Evolutionary conservation across 2,113 vertebrate species (phyloP), one percentile per base, ranked within the genome.

Genomic region (Nesoenas mayeri): DNA sequence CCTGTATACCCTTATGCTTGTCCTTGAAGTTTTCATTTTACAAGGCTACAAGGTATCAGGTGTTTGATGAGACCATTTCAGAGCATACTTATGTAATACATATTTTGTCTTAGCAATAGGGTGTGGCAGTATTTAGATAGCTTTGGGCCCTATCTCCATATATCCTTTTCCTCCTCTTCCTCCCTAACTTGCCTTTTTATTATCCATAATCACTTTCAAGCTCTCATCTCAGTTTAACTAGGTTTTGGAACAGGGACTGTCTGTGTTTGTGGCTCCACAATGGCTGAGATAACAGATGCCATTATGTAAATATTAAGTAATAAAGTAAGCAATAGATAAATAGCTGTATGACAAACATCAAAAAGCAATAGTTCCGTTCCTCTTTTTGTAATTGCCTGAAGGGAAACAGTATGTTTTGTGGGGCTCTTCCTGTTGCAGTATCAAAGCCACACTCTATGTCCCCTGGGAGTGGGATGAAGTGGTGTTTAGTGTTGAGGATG

Each of bases 301-400:
- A 47, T 54, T 66, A 77, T 16, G 8, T 18, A 91, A 83, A 69
- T 36, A 64, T 3, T 53, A 74, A 66, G 16, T 16, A 65, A 71
- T 14, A 62, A 83, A 67, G 2, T 54, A 67, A 71, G 5, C 5
- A 50, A 51, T 32, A 85, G 89, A 86, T 69, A 72, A 79, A 51
- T 71, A 51, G 53, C 5, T 0, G 1, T 24, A 54, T 32, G 17
- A 42, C 8, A 66, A 78, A 57, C 4, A 2, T 6, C 16, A 51
- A 65, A 80, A 28, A 66, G 3, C 17, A 70, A 5, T 34, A 6
- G 3, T 47, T 73, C n/a, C 13, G 2, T 47, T 73, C n/a, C 13
- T 81, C 13, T 81, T 28, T 57, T 77, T 87, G 26, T 28, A 78
- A 15, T 50, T 16, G 5, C 66, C 73, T 91, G 47, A 84, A 82